Conservation (phyloP, 1,140 invertebrate species). For the Wiebesia pumilae region DNA sequence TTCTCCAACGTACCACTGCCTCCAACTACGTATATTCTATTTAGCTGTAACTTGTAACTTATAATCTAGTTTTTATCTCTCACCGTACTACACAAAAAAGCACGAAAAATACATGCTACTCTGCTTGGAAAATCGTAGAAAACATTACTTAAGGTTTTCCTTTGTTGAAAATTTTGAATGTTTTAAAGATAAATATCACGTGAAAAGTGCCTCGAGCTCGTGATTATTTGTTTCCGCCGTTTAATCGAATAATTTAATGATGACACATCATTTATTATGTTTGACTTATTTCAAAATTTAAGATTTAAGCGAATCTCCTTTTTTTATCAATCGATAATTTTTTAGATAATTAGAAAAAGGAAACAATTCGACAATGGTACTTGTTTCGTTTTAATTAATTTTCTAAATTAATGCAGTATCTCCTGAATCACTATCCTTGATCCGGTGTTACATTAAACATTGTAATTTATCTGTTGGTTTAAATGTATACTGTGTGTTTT, state of each 20-base stretch:
- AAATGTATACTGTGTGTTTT: slow-evolving; percentile 39
- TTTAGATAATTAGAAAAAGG: not conserved
- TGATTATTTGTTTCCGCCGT: not conserved
- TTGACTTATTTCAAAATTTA: no score
- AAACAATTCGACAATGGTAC: not conserved
- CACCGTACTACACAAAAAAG: slow-evolving; percentile 29
- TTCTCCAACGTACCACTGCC: slow-evolving; percentile 15
- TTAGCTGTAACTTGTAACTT: slow-evolving; percentile 46
- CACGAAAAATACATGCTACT: not conserved
- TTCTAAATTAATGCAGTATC: not conserved
- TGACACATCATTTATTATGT: no score
- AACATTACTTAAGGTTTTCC: not conserved
- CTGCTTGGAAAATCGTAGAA: slow-evolving; percentile 31
- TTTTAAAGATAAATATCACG: not conserved
- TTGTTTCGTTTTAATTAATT: not conserved
- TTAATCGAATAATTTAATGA: no score
- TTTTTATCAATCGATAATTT: no score
- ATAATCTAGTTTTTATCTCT: slow-evolving; percentile 30
- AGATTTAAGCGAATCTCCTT: no score
- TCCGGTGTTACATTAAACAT: not conserved
- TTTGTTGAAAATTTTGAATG: not conserved
- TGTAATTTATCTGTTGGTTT: slow-evolving; percentile 37
- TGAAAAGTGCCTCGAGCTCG: not conserved
- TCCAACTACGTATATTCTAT: slow-evolving; percentile 37
- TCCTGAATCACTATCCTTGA: not conserved